Evolutionary conservation across 2,888 invertebrate species (phyloP).

Genomic region (Balanococcus diminutus): DNA sequence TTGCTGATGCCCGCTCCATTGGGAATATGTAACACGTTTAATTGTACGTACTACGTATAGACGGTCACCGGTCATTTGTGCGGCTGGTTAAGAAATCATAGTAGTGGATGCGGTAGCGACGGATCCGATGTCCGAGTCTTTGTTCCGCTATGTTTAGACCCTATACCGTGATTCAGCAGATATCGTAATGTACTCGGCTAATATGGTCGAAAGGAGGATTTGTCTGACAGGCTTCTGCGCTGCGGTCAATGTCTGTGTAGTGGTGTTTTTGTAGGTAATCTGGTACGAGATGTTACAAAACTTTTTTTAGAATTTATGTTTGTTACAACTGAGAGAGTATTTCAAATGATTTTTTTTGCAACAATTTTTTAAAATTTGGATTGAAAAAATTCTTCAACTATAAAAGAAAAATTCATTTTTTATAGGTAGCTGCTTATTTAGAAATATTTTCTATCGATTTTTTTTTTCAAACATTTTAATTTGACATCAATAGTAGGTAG

Average conservation of each 20-base stretch:
- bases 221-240: background rate
- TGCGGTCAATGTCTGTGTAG: background rate
- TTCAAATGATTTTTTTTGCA: no score
- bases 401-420: no score
- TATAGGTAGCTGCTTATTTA: no score
- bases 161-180: background rate
- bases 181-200: slow-evolving; percentile 9
- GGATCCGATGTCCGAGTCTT: background rate
- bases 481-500: no score
- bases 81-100: slow-evolving; percentile 15
- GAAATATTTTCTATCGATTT: no score
- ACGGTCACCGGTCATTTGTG: slow-evolving; percentile 17
- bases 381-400: no score
- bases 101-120: background rate
- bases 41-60: slow-evolving; percentile 7
- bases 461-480: no score
- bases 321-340: no score
- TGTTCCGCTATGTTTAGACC: background rate
- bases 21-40: slow-evolving; percentile 31
- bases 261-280: no score
- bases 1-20: background rate
- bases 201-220: background rate
- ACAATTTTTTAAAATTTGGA: no score
- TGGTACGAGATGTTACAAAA: no score
- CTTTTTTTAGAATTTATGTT: no score